Percentiles rank a stretch among this genome's conserved stretches.
phyloP scores from a whole-genome alignment of 2,113 vertebrate genomes.

The Megalops atlanticus region DNA sequence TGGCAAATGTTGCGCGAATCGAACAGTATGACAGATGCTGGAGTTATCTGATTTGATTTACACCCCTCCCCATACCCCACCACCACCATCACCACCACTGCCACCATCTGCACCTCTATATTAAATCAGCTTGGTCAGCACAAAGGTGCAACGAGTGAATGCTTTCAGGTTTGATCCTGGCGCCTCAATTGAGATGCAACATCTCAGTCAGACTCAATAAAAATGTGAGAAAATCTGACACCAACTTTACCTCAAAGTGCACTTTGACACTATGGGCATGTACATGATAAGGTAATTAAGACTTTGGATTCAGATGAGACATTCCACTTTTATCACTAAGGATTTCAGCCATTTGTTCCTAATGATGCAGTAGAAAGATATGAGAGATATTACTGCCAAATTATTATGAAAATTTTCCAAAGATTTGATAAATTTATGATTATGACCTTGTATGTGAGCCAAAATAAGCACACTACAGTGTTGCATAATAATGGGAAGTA shows the following conservation, averaged over 20 bases:
- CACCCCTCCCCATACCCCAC: slow-evolving; percentile 51
- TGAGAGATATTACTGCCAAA: neutral
- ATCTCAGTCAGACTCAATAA: slow-evolving; percentile 23
- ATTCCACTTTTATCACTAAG: too few species aligned
- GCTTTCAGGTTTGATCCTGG: slow-evolving; percentile 37
- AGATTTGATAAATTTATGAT: neutral
- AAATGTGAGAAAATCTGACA: slow-evolving; percentile 7
- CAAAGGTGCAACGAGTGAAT: slow-evolving; percentile 45
- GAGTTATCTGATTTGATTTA: slow-evolving; percentile 39
- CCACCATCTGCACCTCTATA: slow-evolving; percentile 41
- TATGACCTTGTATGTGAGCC: neutral
- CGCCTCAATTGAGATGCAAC: slow-evolving; percentile 28
- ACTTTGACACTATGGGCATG: neutral
- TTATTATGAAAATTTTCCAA: neutral
- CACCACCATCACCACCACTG: slow-evolving; percentile 14
- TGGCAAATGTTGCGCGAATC: slow-evolving; percentile 43
- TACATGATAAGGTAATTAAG: too few species aligned
- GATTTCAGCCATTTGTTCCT: too few species aligned
- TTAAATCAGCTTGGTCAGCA: slow-evolving; percentile 42
- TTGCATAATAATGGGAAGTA: neutral
- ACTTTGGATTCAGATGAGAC: too few species aligned
- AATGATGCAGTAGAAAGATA: neutral
- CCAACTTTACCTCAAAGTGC: neutral
- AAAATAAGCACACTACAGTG: neutral
- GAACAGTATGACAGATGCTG: slow-evolving; percentile 46